Percentiles rank a stretch among this genome's conserved stretches.
phyloP scores from a whole-genome alignment of 2,797 vertebrate species.

The Myioborus miniatus region DNA sequence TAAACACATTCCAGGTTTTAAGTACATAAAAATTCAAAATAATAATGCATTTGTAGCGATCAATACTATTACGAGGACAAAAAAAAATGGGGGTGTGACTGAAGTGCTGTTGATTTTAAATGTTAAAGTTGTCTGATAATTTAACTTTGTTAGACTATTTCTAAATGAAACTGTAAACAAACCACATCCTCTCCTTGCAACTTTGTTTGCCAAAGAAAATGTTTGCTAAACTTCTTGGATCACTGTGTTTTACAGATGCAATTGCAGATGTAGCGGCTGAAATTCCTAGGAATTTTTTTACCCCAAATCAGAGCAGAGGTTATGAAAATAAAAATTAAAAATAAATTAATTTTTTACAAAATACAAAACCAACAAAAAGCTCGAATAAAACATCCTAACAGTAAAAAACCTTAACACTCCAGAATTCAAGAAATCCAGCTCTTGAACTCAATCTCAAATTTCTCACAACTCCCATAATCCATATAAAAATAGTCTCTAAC shows the following conservation, averaged over 20 bases:
- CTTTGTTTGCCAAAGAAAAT: conserved; percentile 31
- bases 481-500: neutral
- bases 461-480: neutral
- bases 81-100: neutral
- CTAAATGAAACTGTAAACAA: neutral
- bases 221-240: neutral
- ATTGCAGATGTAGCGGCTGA: neutral
- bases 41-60: neutral
- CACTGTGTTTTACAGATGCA: neutral
- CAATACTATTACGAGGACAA: neutral
- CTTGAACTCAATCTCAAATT: neutral
- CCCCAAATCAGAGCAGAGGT: neutral
- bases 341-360: neutral
- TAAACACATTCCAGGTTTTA: neutral
- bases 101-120: neutral
- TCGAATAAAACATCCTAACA: fast-evolving
- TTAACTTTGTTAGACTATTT: neutral
- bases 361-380: fast-evolving
- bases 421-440: neutral
- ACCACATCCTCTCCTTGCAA: neutral
- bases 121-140: neutral
- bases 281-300: neutral
- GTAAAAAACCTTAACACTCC: neutral
- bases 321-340: neutral
- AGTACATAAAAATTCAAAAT: neutral